A percentile compares a stretch with the other conserved stretches of the same genome.
Conservation (phyloP, 2,113 vertebrate genomes). For the Naja naja region DNA sequence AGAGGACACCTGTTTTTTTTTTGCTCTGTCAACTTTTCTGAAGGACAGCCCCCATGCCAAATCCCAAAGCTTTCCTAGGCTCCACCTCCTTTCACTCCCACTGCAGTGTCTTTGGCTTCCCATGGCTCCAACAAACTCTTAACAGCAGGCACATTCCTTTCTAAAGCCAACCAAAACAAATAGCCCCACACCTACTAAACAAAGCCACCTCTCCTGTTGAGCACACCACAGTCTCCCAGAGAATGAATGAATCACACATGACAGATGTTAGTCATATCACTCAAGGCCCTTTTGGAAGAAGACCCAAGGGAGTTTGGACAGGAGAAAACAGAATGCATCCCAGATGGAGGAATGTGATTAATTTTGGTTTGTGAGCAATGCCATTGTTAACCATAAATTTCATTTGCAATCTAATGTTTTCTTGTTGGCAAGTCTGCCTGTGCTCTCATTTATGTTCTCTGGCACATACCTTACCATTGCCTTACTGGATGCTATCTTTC, state of each 20-base stretch:
- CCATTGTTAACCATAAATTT: slow-evolving; percentile 13
- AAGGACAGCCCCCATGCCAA: slow-evolving; percentile 32
- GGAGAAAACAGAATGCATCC: background rate
- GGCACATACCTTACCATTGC: background rate
- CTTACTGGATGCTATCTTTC: background rate
- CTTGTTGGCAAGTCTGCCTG: slow-evolving; percentile 36
- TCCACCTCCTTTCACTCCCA: slow-evolving; percentile 12
- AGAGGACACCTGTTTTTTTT: slow-evolving; percentile 33
- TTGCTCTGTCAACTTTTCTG: slow-evolving; percentile 23
- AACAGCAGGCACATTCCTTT: slow-evolving; percentile 23
- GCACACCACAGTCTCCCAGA: background rate
- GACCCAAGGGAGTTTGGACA: background rate
- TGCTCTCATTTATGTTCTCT: background rate
- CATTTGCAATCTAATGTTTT: slow-evolving; percentile 31
- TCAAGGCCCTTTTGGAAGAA: slow-evolving; percentile 8
- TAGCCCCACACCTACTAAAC: slow-evolving; percentile 21
- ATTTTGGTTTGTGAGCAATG: background rate
- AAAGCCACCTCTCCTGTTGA: slow-evolving; percentile 6
- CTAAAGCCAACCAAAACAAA: slow-evolving; percentile 33
- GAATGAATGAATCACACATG: slow-evolving; percentile 20
- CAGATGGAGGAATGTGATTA: slow-evolving; percentile 14
- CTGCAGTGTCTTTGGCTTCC: slow-evolving; percentile 9
- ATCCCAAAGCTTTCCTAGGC: background rate
- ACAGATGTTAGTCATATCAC: slow-evolving; percentile 33
- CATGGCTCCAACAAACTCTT: background rate